Conservation (phyloP, 2,888 invertebrate genomes). For the Parnassius apollo region DNA sequence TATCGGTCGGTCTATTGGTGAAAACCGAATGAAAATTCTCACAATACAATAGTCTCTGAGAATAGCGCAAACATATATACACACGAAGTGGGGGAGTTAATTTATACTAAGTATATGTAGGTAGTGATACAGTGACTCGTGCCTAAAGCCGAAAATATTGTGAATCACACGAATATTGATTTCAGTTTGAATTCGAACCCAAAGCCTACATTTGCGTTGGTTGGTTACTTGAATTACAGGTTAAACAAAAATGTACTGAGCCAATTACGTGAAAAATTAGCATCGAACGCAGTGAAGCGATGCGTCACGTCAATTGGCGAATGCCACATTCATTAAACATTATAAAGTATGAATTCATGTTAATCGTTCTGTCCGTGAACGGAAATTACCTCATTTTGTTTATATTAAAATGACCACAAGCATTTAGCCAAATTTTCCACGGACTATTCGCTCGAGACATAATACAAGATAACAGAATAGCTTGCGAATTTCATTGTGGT, state of each 20-base stretch:
- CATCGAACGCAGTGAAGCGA: constrained; percentile 7
- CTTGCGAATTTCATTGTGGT: no score
- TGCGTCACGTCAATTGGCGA: constrained; percentile 6
- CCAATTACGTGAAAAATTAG: constrained; percentile 10
- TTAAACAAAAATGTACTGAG: constrained; percentile 3
- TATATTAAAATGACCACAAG: constrained; percentile 2
- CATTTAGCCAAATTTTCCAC: constrained; percentile 8
- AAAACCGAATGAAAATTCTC: no score
- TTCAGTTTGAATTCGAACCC: no score
- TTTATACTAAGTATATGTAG: no score
- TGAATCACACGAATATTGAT: no score
- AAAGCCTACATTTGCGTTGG: no score
- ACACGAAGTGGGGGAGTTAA: no score
- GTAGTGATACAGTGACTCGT: no score
- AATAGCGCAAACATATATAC: no score
- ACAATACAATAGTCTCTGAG: no score
- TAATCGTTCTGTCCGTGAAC: constrained; percentile 21
- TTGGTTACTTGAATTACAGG: not conserved
- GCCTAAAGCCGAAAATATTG: no score
- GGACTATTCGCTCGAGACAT: constrained; percentile 2
- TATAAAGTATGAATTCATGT: constrained; percentile 16
- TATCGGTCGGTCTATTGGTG: no score
- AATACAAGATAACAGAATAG: not conserved
- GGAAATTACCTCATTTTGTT: constrained; percentile 17
- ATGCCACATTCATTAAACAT: constrained; percentile 20